These are phyloP conservation scores for Eledone cirrhosa DNA, from an alignment of 2,888 invertebrate species.

Conservation along the genomic window DNA sequence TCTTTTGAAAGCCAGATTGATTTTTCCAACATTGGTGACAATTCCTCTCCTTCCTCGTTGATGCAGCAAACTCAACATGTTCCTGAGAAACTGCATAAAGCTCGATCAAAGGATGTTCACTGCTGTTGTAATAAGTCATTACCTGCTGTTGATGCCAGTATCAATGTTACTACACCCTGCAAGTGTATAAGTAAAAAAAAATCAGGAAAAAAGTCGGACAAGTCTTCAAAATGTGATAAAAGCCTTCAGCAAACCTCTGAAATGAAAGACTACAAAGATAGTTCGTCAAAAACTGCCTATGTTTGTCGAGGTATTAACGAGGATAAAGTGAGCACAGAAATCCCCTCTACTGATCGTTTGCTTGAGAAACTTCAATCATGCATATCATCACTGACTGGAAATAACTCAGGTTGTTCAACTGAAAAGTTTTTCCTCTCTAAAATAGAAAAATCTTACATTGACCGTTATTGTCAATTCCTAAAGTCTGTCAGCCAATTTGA, in stretches of 20 bases:
- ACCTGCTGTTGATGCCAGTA: neutral
- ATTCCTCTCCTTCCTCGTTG: neutral
- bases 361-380: slow-evolving; percentile 5
- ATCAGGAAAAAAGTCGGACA: slow-evolving; percentile 13
- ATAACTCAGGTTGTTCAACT: neutral
- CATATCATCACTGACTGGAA: slow-evolving; percentile 21
- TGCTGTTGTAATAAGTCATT: slow-evolving; percentile 4
- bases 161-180: slow-evolving; percentile 1
- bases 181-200: slow-evolving; percentile 1
- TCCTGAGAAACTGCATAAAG: neutral
- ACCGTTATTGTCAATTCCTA: slow-evolving; percentile 15
- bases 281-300: neutral
- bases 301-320: neutral
- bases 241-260: slow-evolving; percentile 14
- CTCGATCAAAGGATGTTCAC: neutral
- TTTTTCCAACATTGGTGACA: slow-evolving; percentile 21
- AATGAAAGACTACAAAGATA: slow-evolving; percentile 15
- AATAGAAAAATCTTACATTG: slow-evolving; percentile 25
- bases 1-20: slow-evolving; percentile 28
- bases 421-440: slow-evolving; percentile 4
- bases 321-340: neutral
- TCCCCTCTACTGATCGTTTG: neutral
- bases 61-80: neutral
- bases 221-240: slow-evolving; percentile 26
- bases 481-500: slow-evolving; percentile 11